Percentiles rank a stretch among this genome's conserved stretches.
Conservation (phyloP, 2,113 vertebrate genomes). For the Arizona elegans region DNA sequence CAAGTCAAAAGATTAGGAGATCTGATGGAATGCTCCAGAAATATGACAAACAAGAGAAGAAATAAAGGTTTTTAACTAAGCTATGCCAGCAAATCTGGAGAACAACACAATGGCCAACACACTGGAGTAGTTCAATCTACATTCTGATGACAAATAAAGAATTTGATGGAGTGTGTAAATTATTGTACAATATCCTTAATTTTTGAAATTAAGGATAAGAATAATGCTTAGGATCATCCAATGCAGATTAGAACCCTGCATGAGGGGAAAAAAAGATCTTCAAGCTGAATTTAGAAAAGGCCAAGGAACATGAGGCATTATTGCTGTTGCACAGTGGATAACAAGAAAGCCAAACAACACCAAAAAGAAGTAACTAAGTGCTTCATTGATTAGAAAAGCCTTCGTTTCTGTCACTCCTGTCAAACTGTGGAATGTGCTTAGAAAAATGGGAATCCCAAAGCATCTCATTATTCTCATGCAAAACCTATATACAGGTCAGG, state of each 20-base stretch:
- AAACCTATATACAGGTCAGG: neutral
- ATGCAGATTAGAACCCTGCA: neutral
- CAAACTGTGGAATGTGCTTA: neutral
- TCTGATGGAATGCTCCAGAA: neutral
- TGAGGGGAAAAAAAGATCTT: neutral
- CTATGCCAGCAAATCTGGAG: neutral
- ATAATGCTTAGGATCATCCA: neutral
- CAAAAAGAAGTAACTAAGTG: neutral
- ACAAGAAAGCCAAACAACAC: neutral
- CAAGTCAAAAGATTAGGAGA: neutral
- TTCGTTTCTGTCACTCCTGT: neutral
- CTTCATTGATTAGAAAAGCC: neutral
- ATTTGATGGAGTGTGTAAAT: neutral
- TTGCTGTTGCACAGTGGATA: neutral
- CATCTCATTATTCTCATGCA: neutral
- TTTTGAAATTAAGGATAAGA: neutral
- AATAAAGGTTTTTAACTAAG: neutral
- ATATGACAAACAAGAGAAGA: neutral
- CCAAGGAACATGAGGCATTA: neutral
- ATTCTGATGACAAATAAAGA: neutral
- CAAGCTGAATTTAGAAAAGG: neutral
- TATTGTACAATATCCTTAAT: neutral
- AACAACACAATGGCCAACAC: neutral
- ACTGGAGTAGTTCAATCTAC: neutral
- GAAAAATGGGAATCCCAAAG: neutral